Base-by-base conservation (phyloP, 2,888 invertebrate species). In the Abscondita cerata region DNA sequence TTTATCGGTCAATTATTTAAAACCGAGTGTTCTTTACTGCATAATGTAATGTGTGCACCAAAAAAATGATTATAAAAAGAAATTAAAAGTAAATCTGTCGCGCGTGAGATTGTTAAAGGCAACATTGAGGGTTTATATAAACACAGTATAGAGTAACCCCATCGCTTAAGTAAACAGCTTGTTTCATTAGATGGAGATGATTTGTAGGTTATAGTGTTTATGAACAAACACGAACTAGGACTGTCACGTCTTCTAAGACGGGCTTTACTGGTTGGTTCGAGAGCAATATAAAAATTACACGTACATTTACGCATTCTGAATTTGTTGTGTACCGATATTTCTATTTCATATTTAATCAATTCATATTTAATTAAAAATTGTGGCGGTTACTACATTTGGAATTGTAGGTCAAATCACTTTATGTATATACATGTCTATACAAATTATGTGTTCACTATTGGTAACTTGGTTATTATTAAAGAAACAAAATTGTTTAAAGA, bases 141-240 rank as follows among this genome's bases (percentile, higher is more conserved):
- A 70, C 68, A 69, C 68, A 66, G 67, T 70, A 63, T 67, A 62
- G 65, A 59, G 66, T 69, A 73, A 73, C 75, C 73, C 73, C 70
- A 73, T 71, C 72, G 71, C 67, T 56, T 74, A 71, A 67, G 75
- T 73, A 78, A 78, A 79, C 78, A 79, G 74, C 75, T 75, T 76
- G 76, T 77, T 78, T 79, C 78, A 79, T 79, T 79, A 78, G 77
- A 72, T 70, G 73, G 71, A 74, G 78, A 78, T 77, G 78, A 78
- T 78, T 75, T 74, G 70, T 75, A 76, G 76, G 79, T 80, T 80
- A 80, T 79, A 76, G 77, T 80, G 79, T 80, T 80, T 80, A 80
- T 79, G 76, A 76, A 78, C 79, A 80, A 80, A 80, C 79, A 80
- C 68, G 74, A 67, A 65, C 68, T 68, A 70, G 66, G 71, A 70